Evolutionary conservation across 2,797 vertebrate species (phyloP), one percentile per base, ranked within the genome.

Genomic region (Girardinus metallicus): DNA sequence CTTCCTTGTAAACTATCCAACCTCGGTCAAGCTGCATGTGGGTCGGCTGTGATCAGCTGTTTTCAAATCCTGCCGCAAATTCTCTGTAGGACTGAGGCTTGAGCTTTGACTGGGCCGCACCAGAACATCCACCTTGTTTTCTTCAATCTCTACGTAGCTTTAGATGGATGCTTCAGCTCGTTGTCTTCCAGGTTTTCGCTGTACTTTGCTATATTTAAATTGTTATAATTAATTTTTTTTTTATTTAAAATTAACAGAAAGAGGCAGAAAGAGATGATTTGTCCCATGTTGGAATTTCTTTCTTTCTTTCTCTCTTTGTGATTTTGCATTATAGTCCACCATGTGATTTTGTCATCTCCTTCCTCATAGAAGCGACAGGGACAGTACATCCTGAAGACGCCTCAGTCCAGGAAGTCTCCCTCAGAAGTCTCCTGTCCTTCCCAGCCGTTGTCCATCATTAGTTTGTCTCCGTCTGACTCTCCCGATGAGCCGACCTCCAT

Each of bases 351-450:
- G 3, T 29, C 26, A 29, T 77, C 2, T 1, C 15, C 68, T 0
- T 82, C 43, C 66, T 12, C 75, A 76, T 87, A 99, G 97, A 97
- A 95, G 83, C 92, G 94, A 53, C 96, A 93, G 9, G 94, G 95
- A 41, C 96, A 93, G 34, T 95, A 96, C 86, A 90, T 96, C 81
- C 79, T 95, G 82, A 97, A 97, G 89, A 95, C 95, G 0, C 93
- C 96, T 81, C 49, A 68, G 49, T 88, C 93, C 31, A 95, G 83
- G 71, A 78, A 53, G 80, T 88, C 86, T 57, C 11, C 86, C 0
- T 12, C 84, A 21, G 79, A 41, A 12, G 74, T 55, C 78, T 82
- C 76, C 0, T 78, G 76, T 76, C 78, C 91, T 12, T 85, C 90
- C 12, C 94, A 94, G 55, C 93, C 91, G 0, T 84, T 82, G 16